These are phyloP conservation scores for Speoplatyrhinus poulsoni DNA, from an alignment of 2,113 vertebrate genomes.

Conservation along the genomic window DNA sequence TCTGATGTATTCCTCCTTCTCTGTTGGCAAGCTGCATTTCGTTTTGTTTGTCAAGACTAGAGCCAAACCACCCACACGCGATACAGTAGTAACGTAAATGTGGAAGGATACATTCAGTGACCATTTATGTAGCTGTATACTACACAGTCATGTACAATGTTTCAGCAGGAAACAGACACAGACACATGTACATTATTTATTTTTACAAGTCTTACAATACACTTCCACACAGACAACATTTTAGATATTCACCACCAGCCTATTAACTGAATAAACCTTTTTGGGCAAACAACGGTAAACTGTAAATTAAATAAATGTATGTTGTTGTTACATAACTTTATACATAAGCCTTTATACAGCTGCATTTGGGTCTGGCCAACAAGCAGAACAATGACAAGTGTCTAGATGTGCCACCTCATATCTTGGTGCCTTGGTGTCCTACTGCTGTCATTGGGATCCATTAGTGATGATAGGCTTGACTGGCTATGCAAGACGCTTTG, in stretches of 20 bases:
- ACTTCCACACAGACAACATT: no score
- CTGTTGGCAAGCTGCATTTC: not conserved
- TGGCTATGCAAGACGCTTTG: conserved; percentile 36
- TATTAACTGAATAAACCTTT: no score
- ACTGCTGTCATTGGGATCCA: conserved; percentile 55
- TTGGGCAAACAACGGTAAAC: no score
- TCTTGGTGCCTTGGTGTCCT: conserved; percentile 29
- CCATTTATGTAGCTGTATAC: not conserved
- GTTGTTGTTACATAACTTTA: not conserved
- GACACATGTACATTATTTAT: not conserved
- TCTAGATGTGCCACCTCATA: conserved; percentile 30
- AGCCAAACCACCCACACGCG: conserved; percentile 11
- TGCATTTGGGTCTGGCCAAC: not conserved
- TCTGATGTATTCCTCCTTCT: not conserved
- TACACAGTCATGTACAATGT: not conserved
- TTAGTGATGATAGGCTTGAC: conserved; percentile 35
- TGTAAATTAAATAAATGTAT: not conserved
- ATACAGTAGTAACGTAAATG: not conserved
- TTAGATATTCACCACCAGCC: no score
- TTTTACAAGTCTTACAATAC: not conserved
- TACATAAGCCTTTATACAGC: no score
- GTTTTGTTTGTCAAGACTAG: conserved; percentile 7
- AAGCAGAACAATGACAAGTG: conserved; percentile 32
- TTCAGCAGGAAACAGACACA: not conserved
- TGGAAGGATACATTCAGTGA: not conserved